Conservation (phyloP, 2,113 vertebrate species). For the Tenebrosternarchus preto region DNA sequence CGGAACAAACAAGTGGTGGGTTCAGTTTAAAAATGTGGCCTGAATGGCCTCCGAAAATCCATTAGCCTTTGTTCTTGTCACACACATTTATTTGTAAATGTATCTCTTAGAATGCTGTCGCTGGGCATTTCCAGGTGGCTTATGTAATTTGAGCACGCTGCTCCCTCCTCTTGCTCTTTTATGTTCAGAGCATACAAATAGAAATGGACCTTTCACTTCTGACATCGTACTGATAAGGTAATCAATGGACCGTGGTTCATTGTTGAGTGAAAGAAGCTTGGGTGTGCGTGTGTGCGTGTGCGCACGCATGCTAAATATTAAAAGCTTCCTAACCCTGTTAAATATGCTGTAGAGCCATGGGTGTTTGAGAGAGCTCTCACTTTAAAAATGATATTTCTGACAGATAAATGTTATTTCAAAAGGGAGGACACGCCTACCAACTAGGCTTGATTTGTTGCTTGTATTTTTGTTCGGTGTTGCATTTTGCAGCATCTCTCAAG, state of each 20-base stretch:
- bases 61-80: slow-evolving; percentile 36
- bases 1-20: not conserved
- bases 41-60: slow-evolving; percentile 14
- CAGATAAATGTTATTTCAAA: slow-evolving; percentile 37
- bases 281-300: slow-evolving; percentile 1
- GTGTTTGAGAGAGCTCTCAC: slow-evolving; percentile 27
- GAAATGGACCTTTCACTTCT: slow-evolving; percentile 38
- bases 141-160: slow-evolving; percentile 29
- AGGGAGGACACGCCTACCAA: slow-evolving; percentile 21
- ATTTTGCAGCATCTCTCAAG: not conserved
- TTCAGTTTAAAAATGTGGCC: slow-evolving; percentile 3
- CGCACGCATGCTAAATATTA: slow-evolving; percentile 33
- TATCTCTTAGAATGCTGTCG: slow-evolving; percentile 12
- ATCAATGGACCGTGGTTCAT: slow-evolving; percentile 46
- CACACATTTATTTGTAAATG: slow-evolving; percentile 31
- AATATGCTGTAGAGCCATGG: not conserved
- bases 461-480: not conserved
- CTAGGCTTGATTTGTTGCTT: slow-evolving; percentile 15
- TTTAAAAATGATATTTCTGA: slow-evolving; percentile 29
- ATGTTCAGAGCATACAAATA: slow-evolving; percentile 26
- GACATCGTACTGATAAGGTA: slow-evolving; percentile 48
- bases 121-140: slow-evolving; percentile 25
- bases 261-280: slow-evolving; percentile 24
- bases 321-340: slow-evolving; percentile 40
- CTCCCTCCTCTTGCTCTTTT: slow-evolving; percentile 1